phyloP scores from a whole-genome alignment of 2,797 vertebrate genomes.

The Epinephelus awoara region DNA sequence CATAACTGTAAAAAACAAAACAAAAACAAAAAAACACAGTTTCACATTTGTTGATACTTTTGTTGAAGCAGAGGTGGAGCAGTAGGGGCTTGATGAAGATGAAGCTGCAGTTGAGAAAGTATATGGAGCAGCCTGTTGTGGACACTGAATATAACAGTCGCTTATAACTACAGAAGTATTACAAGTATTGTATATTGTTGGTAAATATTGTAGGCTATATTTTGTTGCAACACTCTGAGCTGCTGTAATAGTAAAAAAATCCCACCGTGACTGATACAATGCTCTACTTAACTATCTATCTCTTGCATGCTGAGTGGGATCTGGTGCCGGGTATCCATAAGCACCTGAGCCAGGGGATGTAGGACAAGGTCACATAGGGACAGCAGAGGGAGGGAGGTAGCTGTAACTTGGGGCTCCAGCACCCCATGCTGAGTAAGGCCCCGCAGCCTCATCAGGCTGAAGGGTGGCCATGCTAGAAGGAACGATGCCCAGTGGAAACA shows the following conservation, averaged over 20 bases:
- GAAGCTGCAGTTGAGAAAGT: too few relatives aligned
- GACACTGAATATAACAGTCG: too few relatives aligned
- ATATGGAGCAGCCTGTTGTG: too few relatives aligned
- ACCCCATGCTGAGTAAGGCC: slow-evolving; percentile 13
- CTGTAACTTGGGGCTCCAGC: slow-evolving; percentile 41
- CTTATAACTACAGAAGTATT: too few relatives aligned
- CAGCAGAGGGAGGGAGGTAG: slow-evolving; percentile 45
- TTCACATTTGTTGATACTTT: not conserved
- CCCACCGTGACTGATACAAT: too few relatives aligned
- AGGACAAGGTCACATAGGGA: slow-evolving; percentile 17
- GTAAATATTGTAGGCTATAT: too few relatives aligned
- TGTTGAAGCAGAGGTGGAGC: too few relatives aligned
- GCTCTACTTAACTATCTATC: slow-evolving; percentile 1
- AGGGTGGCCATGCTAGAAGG: not conserved
- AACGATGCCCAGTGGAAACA: slow-evolving; percentile 62
- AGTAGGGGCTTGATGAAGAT: too few relatives aligned
- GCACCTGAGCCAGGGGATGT: slow-evolving; percentile 1
- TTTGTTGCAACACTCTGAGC: too few relatives aligned
- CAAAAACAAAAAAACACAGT: not conserved
- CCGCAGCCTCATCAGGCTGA: not conserved
- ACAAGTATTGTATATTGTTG: too few relatives aligned
- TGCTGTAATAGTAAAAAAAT: too few relatives aligned
- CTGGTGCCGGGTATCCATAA: slow-evolving; percentile 27
- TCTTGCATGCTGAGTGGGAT: slow-evolving; percentile 10
- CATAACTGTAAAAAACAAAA: not conserved